Conservation (phyloP, 2,113 vertebrate genomes). For the Gymnarchus niloticus region DNA sequence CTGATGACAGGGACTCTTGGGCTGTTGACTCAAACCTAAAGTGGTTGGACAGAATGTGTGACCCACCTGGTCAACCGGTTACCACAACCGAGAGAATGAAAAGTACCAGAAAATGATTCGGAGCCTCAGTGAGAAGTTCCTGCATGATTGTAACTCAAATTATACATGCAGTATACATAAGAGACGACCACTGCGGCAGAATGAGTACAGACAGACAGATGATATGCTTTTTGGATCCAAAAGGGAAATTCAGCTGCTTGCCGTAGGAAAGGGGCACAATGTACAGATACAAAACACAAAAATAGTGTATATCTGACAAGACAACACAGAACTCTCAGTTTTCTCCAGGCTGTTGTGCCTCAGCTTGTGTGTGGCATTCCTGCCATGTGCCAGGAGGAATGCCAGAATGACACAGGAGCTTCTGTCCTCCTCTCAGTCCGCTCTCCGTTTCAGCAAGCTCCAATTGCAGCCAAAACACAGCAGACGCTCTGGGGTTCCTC, state of each 20-base stretch:
- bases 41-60: too few species aligned
- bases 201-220: neutral
- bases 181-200: neutral
- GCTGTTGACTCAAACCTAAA: too few species aligned
- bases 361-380: neutral
- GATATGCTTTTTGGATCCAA: too few species aligned
- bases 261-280: too few species aligned
- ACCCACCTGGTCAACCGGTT: too few species aligned
- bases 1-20: too few species aligned
- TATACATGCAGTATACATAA: neutral
- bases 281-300: too few species aligned
- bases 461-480: neutral
- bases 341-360: too few species aligned
- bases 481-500: neutral
- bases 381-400: neutral
- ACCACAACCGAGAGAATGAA: too few species aligned
- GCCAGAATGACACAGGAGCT: neutral
- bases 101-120: neutral
- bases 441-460: neutral
- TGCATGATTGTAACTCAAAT: neutral
- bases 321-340: too few species aligned
- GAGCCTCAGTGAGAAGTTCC: neutral
- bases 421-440: neutral
- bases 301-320: too few species aligned
- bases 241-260: too few species aligned